Conservation (phyloP, 64 coral and sea anemone genomes). For the Pocillopora verrucosa region DNA sequence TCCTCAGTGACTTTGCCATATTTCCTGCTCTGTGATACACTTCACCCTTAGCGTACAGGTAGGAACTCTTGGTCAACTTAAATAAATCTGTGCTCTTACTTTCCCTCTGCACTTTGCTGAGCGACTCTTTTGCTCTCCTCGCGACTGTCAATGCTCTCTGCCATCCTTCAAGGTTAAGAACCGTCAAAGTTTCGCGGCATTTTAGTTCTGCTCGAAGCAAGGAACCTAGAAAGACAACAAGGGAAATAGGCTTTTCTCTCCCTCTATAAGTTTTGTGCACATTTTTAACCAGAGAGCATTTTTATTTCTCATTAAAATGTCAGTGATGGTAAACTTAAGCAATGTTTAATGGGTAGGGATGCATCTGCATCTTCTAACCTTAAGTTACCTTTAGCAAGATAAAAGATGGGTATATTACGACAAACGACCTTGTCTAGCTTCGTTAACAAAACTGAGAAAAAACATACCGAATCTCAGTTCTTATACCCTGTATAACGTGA, state of each 20-base stretch:
- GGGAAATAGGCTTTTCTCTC: background rate
- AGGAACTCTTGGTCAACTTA: conserved; percentile 8
- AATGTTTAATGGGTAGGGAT: too few species aligned
- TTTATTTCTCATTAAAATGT: too few species aligned
- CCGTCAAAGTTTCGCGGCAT: conserved; percentile 13
- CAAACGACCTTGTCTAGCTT: too few species aligned
- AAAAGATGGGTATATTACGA: too few species aligned
- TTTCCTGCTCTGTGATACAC: conserved; percentile 1
- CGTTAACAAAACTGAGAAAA: too few species aligned
- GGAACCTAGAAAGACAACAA: background rate
- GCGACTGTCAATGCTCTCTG: conserved; percentile 7
- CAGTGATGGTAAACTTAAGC: too few species aligned
- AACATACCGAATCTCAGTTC: too few species aligned
- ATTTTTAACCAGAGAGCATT: too few species aligned
- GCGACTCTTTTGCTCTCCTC: background rate
- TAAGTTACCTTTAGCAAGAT: too few species aligned
- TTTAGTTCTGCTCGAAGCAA: conserved; percentile 9
- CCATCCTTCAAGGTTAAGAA: conserved; percentile 10
- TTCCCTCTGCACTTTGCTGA: background rate
- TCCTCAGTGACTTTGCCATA: background rate
- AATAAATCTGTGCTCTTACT: background rate
- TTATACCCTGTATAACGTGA: too few species aligned
- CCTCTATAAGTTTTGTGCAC: too few species aligned
- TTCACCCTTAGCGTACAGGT: conserved; percentile 28
- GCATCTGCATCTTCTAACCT: too few species aligned